phyloP scores from a whole-genome alignment of 2,113 vertebrate genomes.

The Picathartes gymnocephalus region DNA sequence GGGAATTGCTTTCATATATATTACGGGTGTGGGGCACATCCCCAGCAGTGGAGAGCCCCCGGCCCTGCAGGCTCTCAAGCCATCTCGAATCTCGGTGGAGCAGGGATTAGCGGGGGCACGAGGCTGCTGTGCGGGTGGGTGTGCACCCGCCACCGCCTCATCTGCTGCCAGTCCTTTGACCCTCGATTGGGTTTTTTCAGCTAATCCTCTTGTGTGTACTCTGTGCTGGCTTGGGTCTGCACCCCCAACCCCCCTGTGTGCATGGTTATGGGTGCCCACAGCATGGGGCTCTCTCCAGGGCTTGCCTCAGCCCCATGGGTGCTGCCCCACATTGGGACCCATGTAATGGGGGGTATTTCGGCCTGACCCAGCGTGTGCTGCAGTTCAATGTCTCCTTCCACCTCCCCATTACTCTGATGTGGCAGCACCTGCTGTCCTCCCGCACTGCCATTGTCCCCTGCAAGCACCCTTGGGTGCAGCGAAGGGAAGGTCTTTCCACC shows the following conservation, averaged over 20 bases:
- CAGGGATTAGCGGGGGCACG: background rate
- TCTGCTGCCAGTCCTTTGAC: background rate
- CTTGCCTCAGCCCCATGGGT: fast-evolving
- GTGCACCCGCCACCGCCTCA: fast-evolving
- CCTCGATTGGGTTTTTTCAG: background rate
- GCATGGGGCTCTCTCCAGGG: no score
- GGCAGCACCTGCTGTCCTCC: background rate
- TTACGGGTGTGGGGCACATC: background rate
- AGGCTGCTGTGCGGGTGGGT: fast-evolving
- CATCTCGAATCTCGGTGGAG: background rate
- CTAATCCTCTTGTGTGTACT: background rate
- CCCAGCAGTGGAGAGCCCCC: background rate
- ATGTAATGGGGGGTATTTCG: background rate
- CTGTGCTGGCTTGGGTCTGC: background rate
- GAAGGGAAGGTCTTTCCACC: background rate
- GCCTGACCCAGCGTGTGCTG: fast-evolving
- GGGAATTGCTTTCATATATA: background rate
- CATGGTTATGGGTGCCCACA: fast-evolving
- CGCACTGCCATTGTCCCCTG: fast-evolving
- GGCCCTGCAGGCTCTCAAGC: background rate
- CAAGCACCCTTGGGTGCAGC: background rate
- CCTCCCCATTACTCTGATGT: background rate
- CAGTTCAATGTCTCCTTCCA: background rate
- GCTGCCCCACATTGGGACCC: background rate
- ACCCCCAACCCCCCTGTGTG: background rate